These are phyloP conservation scores for Luperina testacea DNA, from an alignment of 2,888 invertebrate genomes.

Conservation along the genomic window DNA sequence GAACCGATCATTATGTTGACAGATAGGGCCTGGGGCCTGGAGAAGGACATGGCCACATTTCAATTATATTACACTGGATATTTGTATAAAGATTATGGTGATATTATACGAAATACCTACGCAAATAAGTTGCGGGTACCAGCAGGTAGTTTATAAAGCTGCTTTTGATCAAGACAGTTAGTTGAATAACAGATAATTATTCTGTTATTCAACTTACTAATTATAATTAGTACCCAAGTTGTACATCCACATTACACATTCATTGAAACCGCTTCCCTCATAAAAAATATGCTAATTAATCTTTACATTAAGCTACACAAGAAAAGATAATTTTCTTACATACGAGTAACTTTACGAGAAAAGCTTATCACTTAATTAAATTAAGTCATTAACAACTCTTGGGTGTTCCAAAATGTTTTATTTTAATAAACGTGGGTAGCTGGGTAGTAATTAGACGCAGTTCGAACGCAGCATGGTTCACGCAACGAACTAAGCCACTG, in stretches of 20 bases:
- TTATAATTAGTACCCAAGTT: no score
- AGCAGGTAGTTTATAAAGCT: not conserved
- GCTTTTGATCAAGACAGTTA: not conserved
- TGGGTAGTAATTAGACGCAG: slow-evolving; percentile 19
- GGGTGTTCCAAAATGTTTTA: slow-evolving; percentile 32
- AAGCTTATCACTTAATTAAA: slow-evolving; percentile 46
- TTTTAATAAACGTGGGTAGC: not conserved
- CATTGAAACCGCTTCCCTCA: slow-evolving; percentile 2
- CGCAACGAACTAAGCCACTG: not conserved
- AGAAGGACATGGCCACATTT: not conserved
- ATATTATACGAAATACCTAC: not conserved
- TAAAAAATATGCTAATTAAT: slow-evolving; percentile 6
- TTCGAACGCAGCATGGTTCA: slow-evolving; percentile 22
- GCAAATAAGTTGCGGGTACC: not conserved
- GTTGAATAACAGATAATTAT: not conserved
- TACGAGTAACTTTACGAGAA: slow-evolving; percentile 13
- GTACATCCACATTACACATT: not conserved
- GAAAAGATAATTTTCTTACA: slow-evolving; percentile 7
- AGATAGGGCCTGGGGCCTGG: not conserved
- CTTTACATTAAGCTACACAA: slow-evolving; percentile 7
- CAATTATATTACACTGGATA: not conserved
- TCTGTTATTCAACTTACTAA: no score
- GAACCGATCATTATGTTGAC: not conserved
- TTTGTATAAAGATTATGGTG: not conserved
- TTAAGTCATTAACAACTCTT: slow-evolving; percentile 27